Base-by-base conservation (phyloP, 2,888 invertebrate species). In the Lasiommata megera region DNA sequence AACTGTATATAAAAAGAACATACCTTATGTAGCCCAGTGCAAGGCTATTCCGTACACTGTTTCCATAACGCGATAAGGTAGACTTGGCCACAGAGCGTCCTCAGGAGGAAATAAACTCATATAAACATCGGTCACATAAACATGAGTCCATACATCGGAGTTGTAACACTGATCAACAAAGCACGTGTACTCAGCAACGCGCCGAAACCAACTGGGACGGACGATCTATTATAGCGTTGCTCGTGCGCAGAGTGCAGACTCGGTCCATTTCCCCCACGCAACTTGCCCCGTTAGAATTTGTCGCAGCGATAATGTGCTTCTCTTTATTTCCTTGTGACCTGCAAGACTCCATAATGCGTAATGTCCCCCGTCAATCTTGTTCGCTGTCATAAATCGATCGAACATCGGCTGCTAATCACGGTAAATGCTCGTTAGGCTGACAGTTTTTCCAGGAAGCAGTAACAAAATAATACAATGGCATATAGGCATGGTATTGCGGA, bases 191-290 rank as follows among this genome's bases (percentile, higher is more conserved):
- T 72, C 77, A 81, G 81, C 88, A 82, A 76, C 88, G 88, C 85
- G 83, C 84, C 88, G 88, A 85, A 87, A 82, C 82, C 81, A 84
- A 90, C 89, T 90, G 89, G 88, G 83, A 81, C 86, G 82, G 78
- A 82, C 86, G 87, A 84, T 85, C 84, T 87, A 86, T 85, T 80
- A 85, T 82, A 83, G 83, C 84, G 82, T 82, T 82, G 86, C 85
- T 83, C 86, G 80, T 78, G 84, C 86, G 78, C 87, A 23, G 11
- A 9, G 31, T 9, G 31, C 31, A 84, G 80, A 80, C 82, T 77
- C 86, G 83, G 84, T 82, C 86, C 88, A 89, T 87, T 90, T 88
- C 89, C 89, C 89, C 89, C 89, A 88, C 89, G 88, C 88, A 78
- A 75, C 80, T 77, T 80, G 80, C 81, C 77, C 85, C 86, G 87